Evolutionary conservation across 2,888 invertebrate species (phyloP), one percentile per base, ranked within the genome.

Genomic region (Lithophane ornitopus): DNA sequence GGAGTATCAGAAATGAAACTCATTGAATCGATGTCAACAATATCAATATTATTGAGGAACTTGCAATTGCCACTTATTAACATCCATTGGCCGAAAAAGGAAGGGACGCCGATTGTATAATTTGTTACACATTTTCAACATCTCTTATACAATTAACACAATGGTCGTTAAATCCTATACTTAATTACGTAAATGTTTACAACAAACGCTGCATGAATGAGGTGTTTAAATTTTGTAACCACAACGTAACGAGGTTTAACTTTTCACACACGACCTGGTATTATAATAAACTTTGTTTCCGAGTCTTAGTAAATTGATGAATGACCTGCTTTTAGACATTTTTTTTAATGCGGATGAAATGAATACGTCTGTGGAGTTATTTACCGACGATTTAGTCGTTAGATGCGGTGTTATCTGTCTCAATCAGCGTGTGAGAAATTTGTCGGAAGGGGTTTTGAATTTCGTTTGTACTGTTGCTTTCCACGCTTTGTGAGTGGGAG

Each of bases 81-180:
- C n/a, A 69, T 12, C n/a, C 66, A 59, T 22, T n/a, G 1, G 12
- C 56, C 72, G 49, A 87, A 87, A 86, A 83, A 67, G 73, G 71
- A 81, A 87, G 74, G 75, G 70, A 56, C 62, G 59, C 49, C 44
- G 82, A 78, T 88, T 88, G 89, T 88, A 83, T 86, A 88, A 88
- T 83, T 82, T 77, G 88, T 70, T 81, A 84, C 75, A 87, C 73
- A 89, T 89, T 90, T 90, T 88, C 88, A 87, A 90, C 90, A 89
- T 85, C 80, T 87, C 88, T 89, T 89, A 92, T 91, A 91, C 91
- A 92, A 91, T 94, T 93, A 91, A 89, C 90, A 94, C 94, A 94
- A 95, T 94, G 92, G 89, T 83, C 75, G 86, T 88, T 85, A 92
- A 92, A 92, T 92, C 92, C 88, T 88, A 89, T 88, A 90, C 88